Base-by-base conservation (phyloP, 2,113 vertebrate genomes). In the Rhinopomastus cyanomelas region DNA sequence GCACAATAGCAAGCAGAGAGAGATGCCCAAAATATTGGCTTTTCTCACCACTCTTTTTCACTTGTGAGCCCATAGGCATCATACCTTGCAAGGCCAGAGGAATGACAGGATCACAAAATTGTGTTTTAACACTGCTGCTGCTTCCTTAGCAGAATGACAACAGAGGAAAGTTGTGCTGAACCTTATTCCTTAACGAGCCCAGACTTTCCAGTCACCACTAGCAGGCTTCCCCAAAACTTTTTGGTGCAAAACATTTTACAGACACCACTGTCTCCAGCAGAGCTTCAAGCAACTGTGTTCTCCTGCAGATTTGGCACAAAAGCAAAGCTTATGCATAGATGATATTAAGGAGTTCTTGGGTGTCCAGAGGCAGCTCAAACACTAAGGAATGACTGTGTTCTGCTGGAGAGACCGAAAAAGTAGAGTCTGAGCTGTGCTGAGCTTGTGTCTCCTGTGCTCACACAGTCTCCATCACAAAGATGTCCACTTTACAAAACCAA, bases 41-140 rank as follows among this genome's bases (percentile, higher is more conserved):
- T n/a, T 42, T 29, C 32, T 81, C 81, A 11, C n/a, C 55, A 10
- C 16, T 55, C 56, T n/a, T 53, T 20, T 42, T 44, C 34, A 15
- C 11, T 23, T 1, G 0, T 30, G 25, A 73, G 32, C 32, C 39
- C 18, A 16, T 34, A 44, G n/a, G 14, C 1, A 0, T 16, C 13
- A 44, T 49, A 42, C 61, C 59, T 75, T 48, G 34, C 37, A 37
- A 0, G 0, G 44, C 26, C 48, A 74, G 37, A 77, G 56, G 42
- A 76, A 32, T 12, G 30, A 18, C 25, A 74, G 21, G 10, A 67
- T 59, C 48, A 55, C 48, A 39, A 39, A 64, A 11, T 25, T 81
- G 13, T 37, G 7, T 22, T 37, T 16, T 23, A 34, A 39, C 16
- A 5, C 20, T 85, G 36, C 9, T 61, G 27, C 17, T 39, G 10